Base-by-base conservation (phyloP, 2,888 invertebrate genomes). In the Trichogramma evanescens region DNA sequence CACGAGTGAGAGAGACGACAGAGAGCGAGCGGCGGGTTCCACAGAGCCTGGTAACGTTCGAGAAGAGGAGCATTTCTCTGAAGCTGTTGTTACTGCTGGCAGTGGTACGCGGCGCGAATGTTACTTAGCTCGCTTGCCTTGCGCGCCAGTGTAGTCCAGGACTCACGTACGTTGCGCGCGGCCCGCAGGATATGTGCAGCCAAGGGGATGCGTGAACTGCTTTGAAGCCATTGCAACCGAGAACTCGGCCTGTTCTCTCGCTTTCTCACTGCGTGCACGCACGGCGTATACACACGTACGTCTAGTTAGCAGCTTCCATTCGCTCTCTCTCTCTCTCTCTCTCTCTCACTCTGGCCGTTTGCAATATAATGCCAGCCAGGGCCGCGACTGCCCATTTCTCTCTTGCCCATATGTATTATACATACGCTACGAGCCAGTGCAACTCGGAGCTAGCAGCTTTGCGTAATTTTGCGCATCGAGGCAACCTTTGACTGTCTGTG, bases 31-130 rank as follows among this genome's bases (percentile, higher is more conserved):
- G 26, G 26, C 26, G 2, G 26, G 26, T 2, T 26, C 26, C 26
- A 26, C 26, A 26, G 26, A 26, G 3, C 26, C 26, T 26, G 2
- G 26, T 26, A 26, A 26, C 26, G 26, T 26, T 26, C 26, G 26
- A 26, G 26, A 26, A 26, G 26, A 26, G 26, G 26, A 2, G 10
- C 51, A 40, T 51, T 51, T 40, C 39, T n/a, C 8, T 49, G 54
- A 39, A 41, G 41, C 10, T 10, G 46, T 26, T 43, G 40, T 5
- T 9, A n/a, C 26, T 8, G n/a, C 46, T 38, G 44, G 43, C 51
- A 42, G 57, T 48, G 50, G 61, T 56, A 65, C 62, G 61, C 64
- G 70, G 60, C 56, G 52, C 54, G 45, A 39, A 50, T 41, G 57
- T 60, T 53, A 46, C 59, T 60, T 26, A 40, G 13, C 51, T 57